phyloP scores from a whole-genome alignment of 2,888 invertebrate genomes.

The Ophion obscuratus region DNA sequence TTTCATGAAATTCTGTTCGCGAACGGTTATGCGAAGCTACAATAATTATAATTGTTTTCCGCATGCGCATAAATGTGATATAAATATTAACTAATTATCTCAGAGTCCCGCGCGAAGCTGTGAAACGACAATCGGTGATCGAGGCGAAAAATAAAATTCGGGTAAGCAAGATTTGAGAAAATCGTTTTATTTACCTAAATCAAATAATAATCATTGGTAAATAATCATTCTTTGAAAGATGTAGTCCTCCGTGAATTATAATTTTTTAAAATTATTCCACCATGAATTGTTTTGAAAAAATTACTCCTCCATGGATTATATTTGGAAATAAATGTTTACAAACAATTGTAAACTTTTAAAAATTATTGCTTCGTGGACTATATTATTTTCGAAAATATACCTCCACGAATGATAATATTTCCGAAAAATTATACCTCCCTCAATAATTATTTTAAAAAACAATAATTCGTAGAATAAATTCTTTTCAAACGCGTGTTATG shows the following conservation, averaged over 20 bases:
- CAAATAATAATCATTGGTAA: not conserved
- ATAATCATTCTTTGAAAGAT: not conserved
- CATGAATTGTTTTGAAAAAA: no score
- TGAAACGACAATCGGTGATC: constrained; percentile 72
- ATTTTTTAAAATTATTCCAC: no score
- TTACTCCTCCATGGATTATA: no score
- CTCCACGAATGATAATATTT: no score
- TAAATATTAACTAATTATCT: not conserved
- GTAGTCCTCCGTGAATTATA: no score
- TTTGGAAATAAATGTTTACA: no score
- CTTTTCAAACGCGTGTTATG: constrained; percentile 14
- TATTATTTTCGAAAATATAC: no score
- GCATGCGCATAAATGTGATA: not conserved
- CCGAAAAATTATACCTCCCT: not conserved
- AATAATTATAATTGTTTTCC: constrained; percentile 2
- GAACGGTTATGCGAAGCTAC: constrained; percentile 14
- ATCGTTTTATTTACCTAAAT: not conserved
- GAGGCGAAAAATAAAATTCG: constrained; percentile 78
- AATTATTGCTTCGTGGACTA: no score
- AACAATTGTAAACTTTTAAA: no score
- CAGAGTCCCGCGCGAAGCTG: constrained; percentile 53
- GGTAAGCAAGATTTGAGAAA: constrained; percentile 67
- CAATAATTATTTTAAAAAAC: constrained; percentile 40
- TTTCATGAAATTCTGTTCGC: not conserved
- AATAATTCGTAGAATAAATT: not conserved